Evolutionary conservation across 2,113 vertebrate species (phyloP).

Genomic region (Siphamia tubifer): DNA sequence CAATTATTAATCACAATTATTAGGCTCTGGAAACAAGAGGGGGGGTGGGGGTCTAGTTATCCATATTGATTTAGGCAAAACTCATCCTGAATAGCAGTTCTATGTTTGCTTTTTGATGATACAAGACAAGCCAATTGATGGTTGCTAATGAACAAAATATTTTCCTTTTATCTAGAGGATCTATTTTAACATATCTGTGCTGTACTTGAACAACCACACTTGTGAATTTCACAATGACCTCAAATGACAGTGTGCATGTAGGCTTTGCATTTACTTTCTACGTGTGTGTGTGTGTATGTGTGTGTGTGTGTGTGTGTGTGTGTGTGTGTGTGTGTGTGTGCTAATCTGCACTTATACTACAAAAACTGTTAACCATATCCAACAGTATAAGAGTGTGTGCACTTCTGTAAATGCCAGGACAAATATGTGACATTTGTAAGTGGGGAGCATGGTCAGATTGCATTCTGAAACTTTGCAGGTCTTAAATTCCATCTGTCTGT

Average conservation of each 20-base stretch:
- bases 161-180: no score
- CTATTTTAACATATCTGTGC: no score
- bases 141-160: no score
- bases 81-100: no score
- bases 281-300: background rate
- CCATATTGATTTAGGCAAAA: no score
- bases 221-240: conserved; percentile 7
- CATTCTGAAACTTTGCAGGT: background rate
- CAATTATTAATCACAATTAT: no score
- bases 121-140: no score
- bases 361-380: background rate
- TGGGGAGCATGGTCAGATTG: background rate
- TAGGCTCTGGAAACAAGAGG: no score
- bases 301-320: no score
- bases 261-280: background rate
- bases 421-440: background rate
- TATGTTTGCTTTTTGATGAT: no score
- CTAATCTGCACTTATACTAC: background rate
- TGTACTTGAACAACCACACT: no score
- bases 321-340: background rate
- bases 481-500: background rate
- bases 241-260: background rate
- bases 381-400: background rate
- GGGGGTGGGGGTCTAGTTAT: no score
- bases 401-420: background rate